Conservation (phyloP, 2,888 invertebrate species). For the Ceramica pisi region DNA sequence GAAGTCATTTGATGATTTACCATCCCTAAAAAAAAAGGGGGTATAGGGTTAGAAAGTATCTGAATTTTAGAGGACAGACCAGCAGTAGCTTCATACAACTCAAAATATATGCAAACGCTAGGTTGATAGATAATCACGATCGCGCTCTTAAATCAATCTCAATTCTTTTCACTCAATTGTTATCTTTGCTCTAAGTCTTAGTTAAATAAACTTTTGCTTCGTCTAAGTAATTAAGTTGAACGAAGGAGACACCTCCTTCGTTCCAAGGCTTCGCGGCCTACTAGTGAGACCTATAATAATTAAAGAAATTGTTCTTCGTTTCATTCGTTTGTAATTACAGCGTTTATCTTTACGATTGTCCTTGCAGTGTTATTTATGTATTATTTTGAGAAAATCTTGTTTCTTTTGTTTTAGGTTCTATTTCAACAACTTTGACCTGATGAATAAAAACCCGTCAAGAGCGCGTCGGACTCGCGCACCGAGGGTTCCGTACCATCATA, state of each 20-base stretch:
- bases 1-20: no score
- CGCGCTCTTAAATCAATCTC: slow-evolving; percentile 20
- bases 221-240: slow-evolving; percentile 42
- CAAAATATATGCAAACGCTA: no score
- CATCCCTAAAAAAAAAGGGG: no score
- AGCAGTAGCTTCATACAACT: no score
- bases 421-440: no score
- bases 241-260: no score
- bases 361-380: slow-evolving; percentile 6
- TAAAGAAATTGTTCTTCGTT: not conserved
- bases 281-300: slow-evolving; percentile 8
- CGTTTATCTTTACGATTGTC: not conserved
- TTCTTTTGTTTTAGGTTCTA: no score
- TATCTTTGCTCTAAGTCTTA: slow-evolving; percentile 15
- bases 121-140: not conserved
- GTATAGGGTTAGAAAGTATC: no score
- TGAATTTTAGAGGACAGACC: no score
- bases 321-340: slow-evolving; percentile 12
- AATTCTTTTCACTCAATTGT: slow-evolving; percentile 28
- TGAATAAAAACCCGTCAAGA: no score
- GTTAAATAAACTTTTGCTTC: slow-evolving; percentile 30
- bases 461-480: no score
- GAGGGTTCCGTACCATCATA: no score
- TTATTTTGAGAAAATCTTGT: not conserved
- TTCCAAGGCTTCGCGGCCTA: slow-evolving; percentile 15